Base-by-base conservation (phyloP, 2,113 vertebrate species). In the Halcyon malimbica region DNA sequence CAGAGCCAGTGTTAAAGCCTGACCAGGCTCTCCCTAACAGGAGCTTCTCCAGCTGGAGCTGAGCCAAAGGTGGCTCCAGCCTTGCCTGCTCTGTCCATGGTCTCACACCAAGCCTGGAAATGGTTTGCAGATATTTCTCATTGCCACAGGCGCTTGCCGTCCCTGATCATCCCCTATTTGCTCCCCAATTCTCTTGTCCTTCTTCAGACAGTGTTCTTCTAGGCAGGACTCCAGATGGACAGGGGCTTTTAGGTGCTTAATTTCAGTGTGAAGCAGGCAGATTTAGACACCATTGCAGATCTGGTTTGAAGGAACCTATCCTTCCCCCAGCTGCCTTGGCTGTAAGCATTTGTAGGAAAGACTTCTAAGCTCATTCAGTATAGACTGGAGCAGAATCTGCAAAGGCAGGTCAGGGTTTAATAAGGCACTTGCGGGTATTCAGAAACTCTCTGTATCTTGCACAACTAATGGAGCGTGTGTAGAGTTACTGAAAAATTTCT, bases 241-340 rank as follows among this genome's bases (percentile, higher is more conserved):
- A 57, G 24, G 5, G 13, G 2, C 6, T 16, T 81, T 87, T 46
- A 63, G 10, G 1, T 6, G 33, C 15, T 53, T 29, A 26, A 50
- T 77, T 81, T 16, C 18, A 84, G 25, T 1, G 8, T 37, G 46
- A 4, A 93, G 4, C 33, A 56, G 5, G 2, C 50, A 76, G 9
- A 56, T 11, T 20, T 14, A 87, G 48, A 29, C 31, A 69, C 5
- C 4, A 20, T 0, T 60, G 18, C 12, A 51, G 26, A 68, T 46
- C 53, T 62, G 57, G 17, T 13, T 11, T 87, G 62, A 79, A 79
- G 48, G 12, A 65, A 89, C 46, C 9, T 42, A 13, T 7, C 5
- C 12, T 82, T 81, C 4, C 9, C 8, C 5, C 6, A 42, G 4
- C 10, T 76, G 50, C 21, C 5, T 24, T 15, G 1, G 0, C 17